phyloP scores from a whole-genome alignment of 2,888 invertebrate genomes.

The Orthonevra nobilis region DNA sequence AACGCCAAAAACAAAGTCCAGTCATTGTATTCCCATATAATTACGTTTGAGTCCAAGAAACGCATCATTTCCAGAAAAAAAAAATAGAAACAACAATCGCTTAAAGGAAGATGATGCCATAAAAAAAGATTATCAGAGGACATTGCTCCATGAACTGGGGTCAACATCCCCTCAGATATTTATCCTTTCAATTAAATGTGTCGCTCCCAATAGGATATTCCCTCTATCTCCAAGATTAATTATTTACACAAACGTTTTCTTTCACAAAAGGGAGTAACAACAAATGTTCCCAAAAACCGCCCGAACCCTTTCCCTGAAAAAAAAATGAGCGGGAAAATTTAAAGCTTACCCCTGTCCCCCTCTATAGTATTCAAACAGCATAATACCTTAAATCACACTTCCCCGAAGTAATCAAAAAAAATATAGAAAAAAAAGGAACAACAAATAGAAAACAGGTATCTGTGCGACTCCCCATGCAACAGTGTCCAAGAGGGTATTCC shows the following conservation, averaged over 20 bases:
- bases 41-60: too few species aligned
- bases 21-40: too few species aligned
- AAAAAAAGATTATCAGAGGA: conserved; percentile 30
- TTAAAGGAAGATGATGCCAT: conserved; percentile 6
- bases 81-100: neutral
- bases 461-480: conserved; percentile 31
- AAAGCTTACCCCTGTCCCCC: too few species aligned
- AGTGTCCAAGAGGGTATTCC: conserved; percentile 53
- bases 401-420: conserved; percentile 1
- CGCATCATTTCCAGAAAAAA: neutral
- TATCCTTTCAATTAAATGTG: conserved; percentile 52
- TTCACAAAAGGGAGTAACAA: conserved; percentile 25
- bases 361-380: conserved; percentile 9
- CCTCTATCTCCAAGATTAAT: conserved; percentile 11
- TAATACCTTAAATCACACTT: conserved; percentile 18
- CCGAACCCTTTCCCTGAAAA: neutral
- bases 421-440: too few species aligned
- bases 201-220: conserved; percentile 39
- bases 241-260: conserved; percentile 26
- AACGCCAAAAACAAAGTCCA: too few species aligned
- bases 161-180: conserved; percentile 47
- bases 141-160: conserved; percentile 28
- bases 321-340: conserved; percentile 36
- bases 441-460: conserved; percentile 48
- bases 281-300: conserved; percentile 7